Evolutionary conservation across 2,113 vertebrate species (phyloP).

Genomic region (Pelusios castaneus): DNA sequence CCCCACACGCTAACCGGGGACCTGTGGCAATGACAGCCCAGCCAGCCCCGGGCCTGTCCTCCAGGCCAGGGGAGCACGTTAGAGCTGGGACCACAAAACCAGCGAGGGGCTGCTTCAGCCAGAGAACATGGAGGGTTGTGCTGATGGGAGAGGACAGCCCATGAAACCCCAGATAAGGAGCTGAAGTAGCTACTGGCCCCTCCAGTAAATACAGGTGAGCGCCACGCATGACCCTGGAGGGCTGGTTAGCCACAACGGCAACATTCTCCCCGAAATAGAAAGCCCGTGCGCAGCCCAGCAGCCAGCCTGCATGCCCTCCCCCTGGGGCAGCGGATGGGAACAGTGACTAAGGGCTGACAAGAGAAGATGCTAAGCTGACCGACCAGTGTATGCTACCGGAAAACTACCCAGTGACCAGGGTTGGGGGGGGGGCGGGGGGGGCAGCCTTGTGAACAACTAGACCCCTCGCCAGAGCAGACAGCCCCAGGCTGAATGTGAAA

Average conservation of each 20-base stretch:
- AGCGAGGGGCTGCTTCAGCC: not conserved
- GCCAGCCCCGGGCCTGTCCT: fast-evolving
- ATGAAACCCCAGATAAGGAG: not conserved
- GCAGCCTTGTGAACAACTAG: not conserved
- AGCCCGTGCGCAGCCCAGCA: fast-evolving
- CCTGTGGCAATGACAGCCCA: not conserved
- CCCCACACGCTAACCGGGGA: no score
- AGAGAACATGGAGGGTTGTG: fast-evolving
- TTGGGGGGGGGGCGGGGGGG: no score
- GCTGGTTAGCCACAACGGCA: fast-evolving
- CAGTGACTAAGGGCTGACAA: fast-evolving
- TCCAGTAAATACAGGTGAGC: not conserved
- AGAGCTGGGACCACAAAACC: not conserved
- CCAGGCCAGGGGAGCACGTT: fast-evolving
- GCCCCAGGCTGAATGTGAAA: not conserved
- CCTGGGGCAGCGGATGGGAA: no score
- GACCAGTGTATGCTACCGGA: no score
- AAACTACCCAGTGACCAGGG: not conserved
- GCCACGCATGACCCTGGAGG: not conserved
- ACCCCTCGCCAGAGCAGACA: not conserved
- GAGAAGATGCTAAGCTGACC: fast-evolving
- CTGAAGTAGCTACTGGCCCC: not conserved
- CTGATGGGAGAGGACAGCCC: fast-evolving
- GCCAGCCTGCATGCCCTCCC: not conserved
- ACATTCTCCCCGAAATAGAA: not conserved